phyloP scores from a whole-genome alignment of 2,797 vertebrate genomes.

The Melanotaenia trifasciata region DNA sequence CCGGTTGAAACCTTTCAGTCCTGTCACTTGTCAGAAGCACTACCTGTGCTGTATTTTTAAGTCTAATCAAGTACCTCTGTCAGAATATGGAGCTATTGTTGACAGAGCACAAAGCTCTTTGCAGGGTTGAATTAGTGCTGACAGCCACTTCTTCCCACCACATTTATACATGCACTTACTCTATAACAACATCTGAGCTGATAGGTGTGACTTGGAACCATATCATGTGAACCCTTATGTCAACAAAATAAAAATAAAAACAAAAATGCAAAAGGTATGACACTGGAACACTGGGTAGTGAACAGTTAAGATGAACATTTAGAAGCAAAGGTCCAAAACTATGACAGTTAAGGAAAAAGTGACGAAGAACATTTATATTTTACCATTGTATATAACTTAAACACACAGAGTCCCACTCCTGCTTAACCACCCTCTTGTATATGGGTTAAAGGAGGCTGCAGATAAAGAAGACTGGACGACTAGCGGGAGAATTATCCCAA shows the following conservation, averaged over 20 bases:
- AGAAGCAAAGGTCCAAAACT: slow-evolving; percentile 1
- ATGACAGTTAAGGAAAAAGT: not conserved
- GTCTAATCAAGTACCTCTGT: slow-evolving; percentile 72
- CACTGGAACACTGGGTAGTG: slow-evolving; percentile 8
- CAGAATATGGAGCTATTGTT: slow-evolving; percentile 71
- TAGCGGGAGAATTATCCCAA: slow-evolving; percentile 92
- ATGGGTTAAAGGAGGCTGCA: slow-evolving; percentile 75
- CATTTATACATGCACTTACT: slow-evolving; percentile 68
- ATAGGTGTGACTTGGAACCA: slow-evolving; percentile 53
- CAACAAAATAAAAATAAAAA: slow-evolving; percentile 44
- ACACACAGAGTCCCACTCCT: slow-evolving; percentile 39
- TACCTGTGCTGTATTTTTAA: slow-evolving; percentile 63
- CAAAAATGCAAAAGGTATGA: slow-evolving; percentile 6
- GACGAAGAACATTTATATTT: slow-evolving; percentile 35
- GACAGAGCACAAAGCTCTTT: slow-evolving; percentile 68
- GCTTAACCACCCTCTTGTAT: slow-evolving; percentile 67
- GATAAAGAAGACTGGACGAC: slow-evolving; percentile 87
- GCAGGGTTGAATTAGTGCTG: slow-evolving; percentile 69
- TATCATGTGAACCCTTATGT: slow-evolving; percentile 25
- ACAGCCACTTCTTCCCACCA: slow-evolving; percentile 74
- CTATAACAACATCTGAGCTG: slow-evolving; percentile 64
- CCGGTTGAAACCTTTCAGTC: slow-evolving; percentile 41
- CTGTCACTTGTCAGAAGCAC: slow-evolving; percentile 38
- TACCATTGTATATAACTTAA: slow-evolving; percentile 48
- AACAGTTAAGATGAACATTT: not conserved